A percentile compares a stretch with the other conserved stretches of the same genome.
phyloP scores from a whole-genome alignment of 2,113 vertebrate genomes.

The Plecotus auritus region DNA sequence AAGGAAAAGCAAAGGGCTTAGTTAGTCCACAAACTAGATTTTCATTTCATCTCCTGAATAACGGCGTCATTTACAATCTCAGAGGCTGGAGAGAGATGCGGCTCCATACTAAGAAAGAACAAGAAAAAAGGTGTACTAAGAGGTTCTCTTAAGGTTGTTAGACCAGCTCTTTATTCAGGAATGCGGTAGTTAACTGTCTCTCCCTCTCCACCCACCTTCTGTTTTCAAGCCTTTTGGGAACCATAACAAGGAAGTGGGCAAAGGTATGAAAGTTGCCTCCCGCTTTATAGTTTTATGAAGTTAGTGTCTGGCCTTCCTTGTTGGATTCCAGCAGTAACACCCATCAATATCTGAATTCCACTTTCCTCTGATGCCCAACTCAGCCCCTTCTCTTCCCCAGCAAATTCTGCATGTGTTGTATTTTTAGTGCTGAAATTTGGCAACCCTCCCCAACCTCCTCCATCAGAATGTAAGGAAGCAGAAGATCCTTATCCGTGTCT shows the following conservation, averaged over 20 bases:
- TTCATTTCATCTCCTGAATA: not conserved
- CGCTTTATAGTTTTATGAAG: slow-evolving; percentile 19
- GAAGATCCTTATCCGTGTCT: slow-evolving; percentile 31
- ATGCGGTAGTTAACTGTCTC: not conserved
- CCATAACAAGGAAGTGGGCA: slow-evolving; percentile 29
- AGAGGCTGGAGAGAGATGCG: not conserved
- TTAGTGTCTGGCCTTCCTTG: slow-evolving; percentile 23
- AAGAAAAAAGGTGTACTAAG: not conserved
- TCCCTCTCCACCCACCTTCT: not conserved
- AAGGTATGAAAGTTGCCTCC: slow-evolving; percentile 1
- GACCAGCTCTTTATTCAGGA: not conserved
- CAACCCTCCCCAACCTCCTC: slow-evolving; percentile 19
- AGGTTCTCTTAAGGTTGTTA: not conserved
- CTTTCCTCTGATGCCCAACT: not conserved
- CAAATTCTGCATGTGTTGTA: not conserved
- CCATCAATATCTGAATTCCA: not conserved
- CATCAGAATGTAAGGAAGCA: slow-evolving; percentile 32
- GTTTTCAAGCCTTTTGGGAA: slow-evolving; percentile 26
- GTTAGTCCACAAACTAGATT: slow-evolving; percentile 24
- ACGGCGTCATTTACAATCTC: not conserved
- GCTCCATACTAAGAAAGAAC: not conserved
- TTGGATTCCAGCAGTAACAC: not conserved
- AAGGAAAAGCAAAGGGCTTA: not conserved
- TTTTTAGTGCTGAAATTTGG: slow-evolving; percentile 56
- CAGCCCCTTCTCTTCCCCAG: not conserved